Percentiles rank a stretch among this genome's conserved stretches.
Evolutionary conservation across 2,113 vertebrate genomes (phyloP).

Genomic region (Oplegnathus fasciatus): DNA sequence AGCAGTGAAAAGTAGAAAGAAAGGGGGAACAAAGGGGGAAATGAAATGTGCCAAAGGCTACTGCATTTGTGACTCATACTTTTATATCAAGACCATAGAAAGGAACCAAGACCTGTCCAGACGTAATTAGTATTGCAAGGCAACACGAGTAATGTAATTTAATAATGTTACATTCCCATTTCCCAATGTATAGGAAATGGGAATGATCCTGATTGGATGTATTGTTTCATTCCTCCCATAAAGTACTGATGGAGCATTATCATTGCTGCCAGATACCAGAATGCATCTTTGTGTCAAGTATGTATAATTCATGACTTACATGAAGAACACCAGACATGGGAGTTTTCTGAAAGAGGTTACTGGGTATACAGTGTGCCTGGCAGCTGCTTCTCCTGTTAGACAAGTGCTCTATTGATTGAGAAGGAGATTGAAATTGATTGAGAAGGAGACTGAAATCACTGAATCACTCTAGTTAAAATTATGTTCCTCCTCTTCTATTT

Average conservation of each 20-base stretch:
- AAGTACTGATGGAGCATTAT: neutral
- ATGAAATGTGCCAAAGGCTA: neutral
- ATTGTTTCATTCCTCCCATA: neutral
- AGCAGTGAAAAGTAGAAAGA: neutral
- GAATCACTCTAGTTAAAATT: slow-evolving; percentile 60
- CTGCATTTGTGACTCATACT: neutral
- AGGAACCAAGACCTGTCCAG: neutral
- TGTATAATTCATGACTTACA: slow-evolving; percentile 29
- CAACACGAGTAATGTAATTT: neutral
- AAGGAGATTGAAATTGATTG: slow-evolving; percentile 70
- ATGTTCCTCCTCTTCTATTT: slow-evolving; percentile 14
- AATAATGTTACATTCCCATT: neutral
- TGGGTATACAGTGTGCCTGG: slow-evolving; percentile 9
- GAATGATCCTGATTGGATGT: neutral
- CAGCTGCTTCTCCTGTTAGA: slow-evolving; percentile 36
- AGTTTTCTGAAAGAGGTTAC: slow-evolving; percentile 16
- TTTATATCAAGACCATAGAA: neutral
- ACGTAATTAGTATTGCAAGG: neutral
- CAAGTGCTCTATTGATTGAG: slow-evolving; percentile 61
- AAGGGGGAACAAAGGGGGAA: neutral
- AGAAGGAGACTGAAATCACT: slow-evolving; percentile 54
- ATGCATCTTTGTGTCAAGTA: slow-evolving; percentile 1
- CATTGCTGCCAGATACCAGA: neutral
- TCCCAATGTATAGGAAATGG: too few species aligned
- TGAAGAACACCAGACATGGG: slow-evolving; percentile 6